Conservation (phyloP, 2,888 invertebrate species). For the Trichogramma dendrolimi region DNA sequence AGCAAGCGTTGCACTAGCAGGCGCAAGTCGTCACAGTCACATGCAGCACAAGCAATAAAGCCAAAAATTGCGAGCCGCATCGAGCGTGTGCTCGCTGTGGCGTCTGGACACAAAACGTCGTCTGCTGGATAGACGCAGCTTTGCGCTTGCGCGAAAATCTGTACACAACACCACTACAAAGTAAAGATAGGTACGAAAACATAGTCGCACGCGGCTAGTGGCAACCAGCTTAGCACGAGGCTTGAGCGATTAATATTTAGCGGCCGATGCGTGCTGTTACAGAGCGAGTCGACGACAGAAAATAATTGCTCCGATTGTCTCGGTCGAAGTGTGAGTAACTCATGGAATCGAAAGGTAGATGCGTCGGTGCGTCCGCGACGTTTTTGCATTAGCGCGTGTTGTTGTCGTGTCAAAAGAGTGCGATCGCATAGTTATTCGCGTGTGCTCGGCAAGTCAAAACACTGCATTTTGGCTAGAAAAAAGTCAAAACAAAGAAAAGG, state of each 20-base stretch:
- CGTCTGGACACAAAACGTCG: background rate
- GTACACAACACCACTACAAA: background rate
- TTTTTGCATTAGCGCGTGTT: no score
- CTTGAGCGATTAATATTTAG: no score
- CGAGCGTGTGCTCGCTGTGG: background rate
- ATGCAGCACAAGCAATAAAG: background rate
- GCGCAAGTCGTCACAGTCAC: background rate
- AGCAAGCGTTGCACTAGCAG: background rate
- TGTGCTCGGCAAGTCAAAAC: no score
- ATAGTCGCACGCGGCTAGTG: background rate
- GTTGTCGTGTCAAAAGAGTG: no score
- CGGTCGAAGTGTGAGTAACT: no score
- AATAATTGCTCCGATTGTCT: no score
- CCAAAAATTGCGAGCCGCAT: background rate
- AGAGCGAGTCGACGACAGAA: no score
- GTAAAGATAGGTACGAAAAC: background rate
- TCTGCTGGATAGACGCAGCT: conserved; percentile 4
- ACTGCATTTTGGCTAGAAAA: no score
- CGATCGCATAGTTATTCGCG: no score
- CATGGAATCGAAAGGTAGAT: no score
- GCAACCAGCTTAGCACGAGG: background rate
- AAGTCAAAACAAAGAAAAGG: background rate
- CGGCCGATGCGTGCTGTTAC: no score
- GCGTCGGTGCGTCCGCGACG: no score
- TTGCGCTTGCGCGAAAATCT: conserved; percentile 13